Evolutionary conservation across 2,797 vertebrate genomes (phyloP).

Genomic region (Argyrosomus regius): DNA sequence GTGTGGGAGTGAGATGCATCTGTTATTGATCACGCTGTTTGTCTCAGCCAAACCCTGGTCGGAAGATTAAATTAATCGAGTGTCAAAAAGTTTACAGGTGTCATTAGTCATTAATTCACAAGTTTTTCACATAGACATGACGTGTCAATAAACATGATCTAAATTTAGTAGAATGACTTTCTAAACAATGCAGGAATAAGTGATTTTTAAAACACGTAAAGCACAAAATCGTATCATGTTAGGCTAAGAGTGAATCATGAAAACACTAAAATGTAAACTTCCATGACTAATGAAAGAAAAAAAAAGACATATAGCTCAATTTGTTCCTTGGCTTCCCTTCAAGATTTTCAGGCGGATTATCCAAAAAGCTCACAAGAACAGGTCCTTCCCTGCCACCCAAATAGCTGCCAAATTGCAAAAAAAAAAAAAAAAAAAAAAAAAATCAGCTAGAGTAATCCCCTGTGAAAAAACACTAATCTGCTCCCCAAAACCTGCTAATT

Average conservation of each 20-base stretch:
- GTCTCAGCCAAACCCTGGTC: slow-evolving; percentile 17
- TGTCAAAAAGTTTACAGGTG: slow-evolving; percentile 4
- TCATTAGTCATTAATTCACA: slow-evolving; percentile 10
- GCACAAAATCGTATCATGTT: background rate
- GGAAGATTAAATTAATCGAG: slow-evolving; percentile 4
- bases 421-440: slow-evolving; percentile 62
- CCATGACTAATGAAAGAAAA: slow-evolving; percentile 19
- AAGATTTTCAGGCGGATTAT: slow-evolving; percentile 65
- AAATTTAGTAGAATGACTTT: background rate
- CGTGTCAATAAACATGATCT: background rate
- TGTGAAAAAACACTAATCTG: slow-evolving; percentile 68
- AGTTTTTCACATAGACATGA: background rate
- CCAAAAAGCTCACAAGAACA: slow-evolving; percentile 62
- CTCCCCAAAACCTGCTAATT: slow-evolving; percentile 75
- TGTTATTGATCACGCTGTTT: slow-evolving; percentile 51
- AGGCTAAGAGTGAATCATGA: background rate
- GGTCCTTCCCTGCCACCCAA: slow-evolving; percentile 30
- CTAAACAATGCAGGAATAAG: background rate
- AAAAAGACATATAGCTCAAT: slow-evolving; percentile 45
- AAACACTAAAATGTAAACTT: slow-evolving; percentile 17
- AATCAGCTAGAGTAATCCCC: slow-evolving; percentile 67
- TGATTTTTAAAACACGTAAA: background rate
- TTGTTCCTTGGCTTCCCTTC: slow-evolving; percentile 61
- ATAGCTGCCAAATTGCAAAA: slow-evolving; percentile 70
- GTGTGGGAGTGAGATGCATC: slow-evolving; percentile 61